Conservation (phyloP, 2,888 invertebrate species). For the Caenorhabditis parvicauda region DNA sequence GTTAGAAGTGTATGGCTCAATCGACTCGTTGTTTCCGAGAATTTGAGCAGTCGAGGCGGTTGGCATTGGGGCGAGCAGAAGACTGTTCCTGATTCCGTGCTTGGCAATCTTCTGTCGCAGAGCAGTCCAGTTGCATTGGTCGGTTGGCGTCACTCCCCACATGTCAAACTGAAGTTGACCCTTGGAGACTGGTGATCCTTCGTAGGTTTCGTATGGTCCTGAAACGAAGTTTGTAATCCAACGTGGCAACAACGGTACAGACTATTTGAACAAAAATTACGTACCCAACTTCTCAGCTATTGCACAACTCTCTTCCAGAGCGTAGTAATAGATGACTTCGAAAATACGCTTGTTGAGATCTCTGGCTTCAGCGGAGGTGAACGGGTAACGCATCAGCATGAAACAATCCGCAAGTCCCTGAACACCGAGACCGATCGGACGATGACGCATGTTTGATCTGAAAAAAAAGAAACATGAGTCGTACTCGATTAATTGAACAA, state of each 20-base stretch:
- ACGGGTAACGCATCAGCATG: slow-evolving; percentile 86
- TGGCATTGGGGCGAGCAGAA: slow-evolving; percentile 94
- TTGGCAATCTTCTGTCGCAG: slow-evolving; percentile 81
- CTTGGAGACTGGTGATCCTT: slow-evolving; percentile 87
- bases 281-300: slow-evolving; percentile 78
- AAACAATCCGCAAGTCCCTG: slow-evolving; percentile 96
- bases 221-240: too few species aligned
- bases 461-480: too few species aligned
- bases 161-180: slow-evolving; percentile 95
- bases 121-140: slow-evolving; percentile 79
- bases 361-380: slow-evolving; percentile 82
- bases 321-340: slow-evolving; percentile 95
- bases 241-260: background rate
- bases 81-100: slow-evolving; percentile 86
- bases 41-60: slow-evolving; percentile 99
- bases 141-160: slow-evolving; percentile 78
- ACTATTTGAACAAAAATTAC: background rate
- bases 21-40: slow-evolving; percentile 95
- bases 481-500: too few species aligned
- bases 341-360: slow-evolving; percentile 90
- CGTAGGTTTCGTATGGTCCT: slow-evolving; percentile 81
- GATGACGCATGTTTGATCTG: slow-evolving; percentile 82
- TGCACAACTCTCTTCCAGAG: slow-evolving; percentile 91
- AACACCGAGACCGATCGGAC: slow-evolving; percentile 81
- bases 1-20: slow-evolving; percentile 96